phyloP scores from a whole-genome alignment of 2,888 invertebrate species.

The Kuschelorhynchus macadamiae region DNA sequence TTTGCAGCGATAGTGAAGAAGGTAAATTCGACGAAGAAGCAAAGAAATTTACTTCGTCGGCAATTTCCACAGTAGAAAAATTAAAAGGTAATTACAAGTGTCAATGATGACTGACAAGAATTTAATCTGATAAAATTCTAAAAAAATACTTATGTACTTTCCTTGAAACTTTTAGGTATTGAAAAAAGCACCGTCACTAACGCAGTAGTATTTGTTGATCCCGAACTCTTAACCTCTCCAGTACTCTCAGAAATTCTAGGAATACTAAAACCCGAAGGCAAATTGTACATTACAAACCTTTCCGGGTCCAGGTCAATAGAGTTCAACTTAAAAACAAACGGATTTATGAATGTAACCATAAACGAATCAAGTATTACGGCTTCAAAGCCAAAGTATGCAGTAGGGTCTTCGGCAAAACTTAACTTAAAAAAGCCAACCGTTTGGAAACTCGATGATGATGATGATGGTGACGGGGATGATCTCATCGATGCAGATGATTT shows the following conservation, averaged over 20 bases:
- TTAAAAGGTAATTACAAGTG: conserved; percentile 24
- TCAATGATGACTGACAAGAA: not conserved
- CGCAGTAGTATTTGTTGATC: conserved; percentile 10
- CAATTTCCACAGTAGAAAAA: conserved; percentile 21
- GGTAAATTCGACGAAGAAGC: conserved; percentile 28
- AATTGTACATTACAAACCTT: conserved; percentile 53
- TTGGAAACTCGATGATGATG: conserved; percentile 90
- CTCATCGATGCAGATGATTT: conserved; percentile 91
- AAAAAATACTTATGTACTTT: not conserved
- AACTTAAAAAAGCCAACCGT: conserved; percentile 69
- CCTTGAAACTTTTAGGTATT: conserved; percentile 23
- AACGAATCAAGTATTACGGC: conserved; percentile 62
- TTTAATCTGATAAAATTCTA: no score
- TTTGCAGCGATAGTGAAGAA: conserved; percentile 28
- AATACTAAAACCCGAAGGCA: conserved; percentile 58
- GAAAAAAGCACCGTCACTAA: conserved; percentile 19
- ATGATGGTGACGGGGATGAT: conserved; percentile 78
- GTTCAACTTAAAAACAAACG: conserved; percentile 62
- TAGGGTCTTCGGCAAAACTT: conserved; percentile 76
- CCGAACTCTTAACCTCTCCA: conserved; percentile 16
- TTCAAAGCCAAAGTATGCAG: conserved; percentile 80
- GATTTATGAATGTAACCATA: conserved; percentile 61
- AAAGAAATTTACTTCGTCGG: conserved; percentile 33
- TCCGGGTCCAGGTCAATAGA: conserved; percentile 54
- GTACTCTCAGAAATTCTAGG: conserved; percentile 34